Evolutionary conservation across 2,797 vertebrate genomes (phyloP).

Genomic region (Furcifer pardalis): DNA sequence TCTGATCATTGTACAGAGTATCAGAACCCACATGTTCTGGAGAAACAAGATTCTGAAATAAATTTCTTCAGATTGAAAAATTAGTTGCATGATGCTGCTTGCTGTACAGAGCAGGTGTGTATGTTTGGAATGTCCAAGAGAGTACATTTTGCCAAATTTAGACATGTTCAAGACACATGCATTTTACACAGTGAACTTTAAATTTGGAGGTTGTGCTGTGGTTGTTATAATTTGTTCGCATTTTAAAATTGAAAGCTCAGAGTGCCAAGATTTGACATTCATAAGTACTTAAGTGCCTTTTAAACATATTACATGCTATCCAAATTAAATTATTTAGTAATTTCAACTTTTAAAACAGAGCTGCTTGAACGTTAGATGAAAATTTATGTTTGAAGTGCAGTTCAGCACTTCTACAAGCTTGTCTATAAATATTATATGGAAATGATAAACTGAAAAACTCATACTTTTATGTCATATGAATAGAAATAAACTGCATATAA

Average conservation of each 20-base stretch:
- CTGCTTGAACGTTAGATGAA: background rate
- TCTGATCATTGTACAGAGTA: background rate
- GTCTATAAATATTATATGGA: background rate
- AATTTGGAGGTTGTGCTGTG: background rate
- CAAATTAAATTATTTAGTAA: background rate
- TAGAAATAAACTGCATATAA: background rate
- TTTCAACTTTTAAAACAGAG: background rate
- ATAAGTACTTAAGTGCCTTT: background rate
- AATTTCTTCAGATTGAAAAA: background rate
- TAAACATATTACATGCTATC: background rate
- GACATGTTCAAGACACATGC: background rate
- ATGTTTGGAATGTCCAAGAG: background rate
- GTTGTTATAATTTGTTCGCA: background rate
- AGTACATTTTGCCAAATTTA: background rate
- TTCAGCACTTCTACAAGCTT: background rate
- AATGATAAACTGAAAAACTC: background rate
- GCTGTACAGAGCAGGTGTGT: background rate
- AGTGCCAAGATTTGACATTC: background rate
- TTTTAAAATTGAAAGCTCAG: background rate
- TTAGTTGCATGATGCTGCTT: background rate
- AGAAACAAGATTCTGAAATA: background rate
- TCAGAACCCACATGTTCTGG: background rate
- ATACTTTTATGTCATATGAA: background rate
- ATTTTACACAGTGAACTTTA: background rate
- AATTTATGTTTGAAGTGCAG: background rate